Evolutionary conservation across 2,797 vertebrate genomes (phyloP).

Genomic region (Chaetodon trifasciatus): DNA sequence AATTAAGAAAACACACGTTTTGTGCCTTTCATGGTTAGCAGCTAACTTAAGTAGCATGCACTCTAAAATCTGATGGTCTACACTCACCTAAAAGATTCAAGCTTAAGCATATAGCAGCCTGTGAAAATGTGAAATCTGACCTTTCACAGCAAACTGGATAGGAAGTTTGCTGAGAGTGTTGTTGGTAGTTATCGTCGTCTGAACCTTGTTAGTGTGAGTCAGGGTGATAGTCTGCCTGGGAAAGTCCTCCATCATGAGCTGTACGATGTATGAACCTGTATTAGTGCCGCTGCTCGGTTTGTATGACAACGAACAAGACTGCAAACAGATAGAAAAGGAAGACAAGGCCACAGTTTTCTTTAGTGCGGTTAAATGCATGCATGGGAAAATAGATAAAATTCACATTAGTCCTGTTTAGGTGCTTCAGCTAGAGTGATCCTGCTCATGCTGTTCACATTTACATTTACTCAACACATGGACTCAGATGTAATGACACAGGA

Average conservation of each 20-base stretch:
- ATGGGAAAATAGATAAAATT: too few relatives aligned
- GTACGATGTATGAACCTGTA: constrained; percentile 1
- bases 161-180: constrained; percentile 54
- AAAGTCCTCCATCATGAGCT: constrained; percentile 70
- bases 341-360: not conserved
- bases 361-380: too few relatives aligned
- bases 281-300: not conserved
- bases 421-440: too few relatives aligned
- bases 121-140: constrained; percentile 10
- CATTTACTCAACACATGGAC: too few relatives aligned
- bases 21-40: too few relatives aligned
- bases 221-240: constrained; percentile 43
- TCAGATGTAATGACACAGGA: too few relatives aligned
- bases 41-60: too few relatives aligned
- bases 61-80: too few relatives aligned
- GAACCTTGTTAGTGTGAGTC: not conserved
- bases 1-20: not conserved
- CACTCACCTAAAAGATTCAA: not conserved
- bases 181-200: not conserved
- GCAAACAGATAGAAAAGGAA: not conserved
- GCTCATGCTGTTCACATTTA: too few relatives aligned
- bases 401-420: too few relatives aligned
- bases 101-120: not conserved
- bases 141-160: constrained; percentile 53
- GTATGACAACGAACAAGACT: constrained; percentile 59